These are phyloP conservation scores for Phrynocephalus vlangalii DNA, from an alignment of 2,797 vertebrate species.

Conservation along the genomic window DNA sequence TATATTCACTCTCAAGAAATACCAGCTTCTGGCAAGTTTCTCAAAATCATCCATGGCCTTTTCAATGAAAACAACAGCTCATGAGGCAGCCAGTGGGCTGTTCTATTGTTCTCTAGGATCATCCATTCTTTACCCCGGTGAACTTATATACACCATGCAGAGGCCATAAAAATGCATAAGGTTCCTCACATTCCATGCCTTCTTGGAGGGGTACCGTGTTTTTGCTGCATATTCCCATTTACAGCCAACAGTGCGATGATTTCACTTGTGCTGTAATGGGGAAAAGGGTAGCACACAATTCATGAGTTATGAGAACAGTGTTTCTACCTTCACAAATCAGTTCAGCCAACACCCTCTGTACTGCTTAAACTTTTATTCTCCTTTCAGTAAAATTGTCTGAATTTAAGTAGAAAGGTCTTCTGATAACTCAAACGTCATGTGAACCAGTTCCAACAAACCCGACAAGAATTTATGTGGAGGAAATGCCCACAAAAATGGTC, in stretches of 20 bases:
- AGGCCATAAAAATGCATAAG: slow-evolving; percentile 85
- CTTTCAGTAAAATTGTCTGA: slow-evolving; percentile 33
- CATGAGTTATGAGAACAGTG: slow-evolving; percentile 23
- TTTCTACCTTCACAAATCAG: slow-evolving; percentile 36
- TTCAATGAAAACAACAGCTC: slow-evolving; percentile 53
- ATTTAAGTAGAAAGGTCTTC: slow-evolving; percentile 24
- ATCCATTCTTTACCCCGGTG: slow-evolving; percentile 71
- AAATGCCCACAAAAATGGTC: slow-evolving; percentile 43
- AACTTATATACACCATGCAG: slow-evolving; percentile 80
- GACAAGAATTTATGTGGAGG: slow-evolving; percentile 43
- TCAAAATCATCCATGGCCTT: slow-evolving; percentile 46
- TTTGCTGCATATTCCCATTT: slow-evolving; percentile 91
- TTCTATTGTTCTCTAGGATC: slow-evolving; percentile 60
- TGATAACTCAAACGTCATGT: slow-evolving; percentile 31
- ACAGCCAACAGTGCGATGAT: slow-evolving; percentile 75
- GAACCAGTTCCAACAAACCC: slow-evolving; percentile 36
- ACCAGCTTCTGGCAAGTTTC: slow-evolving; percentile 46
- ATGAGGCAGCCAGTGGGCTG: slow-evolving; percentile 60
- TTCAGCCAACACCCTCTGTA: slow-evolving; percentile 43
- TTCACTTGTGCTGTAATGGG: slow-evolving; percentile 81
- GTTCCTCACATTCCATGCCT: slow-evolving; percentile 82
- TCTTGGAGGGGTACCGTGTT: slow-evolving; percentile 95
- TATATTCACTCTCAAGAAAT: slow-evolving; percentile 76
- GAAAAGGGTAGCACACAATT: slow-evolving; percentile 72
- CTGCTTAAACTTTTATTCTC: slow-evolving; percentile 42